Conservation (phyloP, 2,797 vertebrate genomes). For the Vireo griseus region DNA sequence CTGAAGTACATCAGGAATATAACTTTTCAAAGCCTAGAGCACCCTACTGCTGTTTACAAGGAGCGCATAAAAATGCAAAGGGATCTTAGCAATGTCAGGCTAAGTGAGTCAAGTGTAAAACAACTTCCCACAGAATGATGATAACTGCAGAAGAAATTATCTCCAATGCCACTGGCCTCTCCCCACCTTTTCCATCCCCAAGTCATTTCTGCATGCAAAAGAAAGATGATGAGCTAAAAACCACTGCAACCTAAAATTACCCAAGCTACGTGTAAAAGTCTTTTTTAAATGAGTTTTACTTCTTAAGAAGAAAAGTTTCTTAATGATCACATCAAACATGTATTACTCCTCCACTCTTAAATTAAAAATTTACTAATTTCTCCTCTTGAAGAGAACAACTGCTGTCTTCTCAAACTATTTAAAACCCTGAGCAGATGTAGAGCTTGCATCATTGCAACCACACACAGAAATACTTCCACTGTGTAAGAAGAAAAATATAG, state of each 20-base stretch:
- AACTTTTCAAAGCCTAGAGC: neutral
- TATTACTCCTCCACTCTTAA: slow-evolving; percentile 5
- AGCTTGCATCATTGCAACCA: slow-evolving; percentile 52
- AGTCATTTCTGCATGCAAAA: neutral
- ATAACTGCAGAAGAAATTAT: neutral
- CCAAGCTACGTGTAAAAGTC: neutral
- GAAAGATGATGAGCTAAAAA: neutral
- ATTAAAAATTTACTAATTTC: slow-evolving; percentile 37
- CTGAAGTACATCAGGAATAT: neutral
- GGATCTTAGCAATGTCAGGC: neutral
- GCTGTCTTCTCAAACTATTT: slow-evolving; percentile 49
- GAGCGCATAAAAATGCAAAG: neutral
- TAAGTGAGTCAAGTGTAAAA: neutral
- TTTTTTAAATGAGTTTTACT: neutral
- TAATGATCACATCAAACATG: slow-evolving; percentile 40
- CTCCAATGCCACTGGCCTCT: neutral
- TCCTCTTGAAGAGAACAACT: slow-evolving; percentile 43
- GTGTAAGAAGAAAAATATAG: neutral
- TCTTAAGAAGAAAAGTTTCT: slow-evolving; percentile 38
- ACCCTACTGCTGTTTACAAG: neutral
- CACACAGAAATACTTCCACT: slow-evolving; percentile 44
- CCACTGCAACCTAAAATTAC: slow-evolving; percentile 17
- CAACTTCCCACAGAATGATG: neutral
- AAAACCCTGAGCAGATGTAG: slow-evolving; percentile 53
- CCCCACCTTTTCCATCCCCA: neutral